Percentiles rank a stretch among this genome's conserved stretches.
Evolutionary conservation across 2,113 vertebrate genomes (phyloP).

Genomic region (Hydrochoerus hydrochaeris): DNA sequence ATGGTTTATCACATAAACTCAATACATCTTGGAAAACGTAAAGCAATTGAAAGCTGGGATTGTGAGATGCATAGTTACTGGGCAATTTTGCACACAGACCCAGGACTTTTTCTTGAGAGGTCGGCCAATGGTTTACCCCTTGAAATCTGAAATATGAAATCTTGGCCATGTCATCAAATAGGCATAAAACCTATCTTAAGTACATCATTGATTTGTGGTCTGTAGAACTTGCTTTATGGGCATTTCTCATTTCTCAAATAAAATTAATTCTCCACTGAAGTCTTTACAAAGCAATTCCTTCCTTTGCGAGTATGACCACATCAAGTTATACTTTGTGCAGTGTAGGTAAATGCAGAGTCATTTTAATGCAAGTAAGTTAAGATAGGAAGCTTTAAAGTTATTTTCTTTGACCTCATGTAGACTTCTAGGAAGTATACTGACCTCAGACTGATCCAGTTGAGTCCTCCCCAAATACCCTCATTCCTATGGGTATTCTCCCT

Average conservation of each 20-base stretch:
- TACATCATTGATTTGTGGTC: constrained; percentile 40
- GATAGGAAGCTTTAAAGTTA: neutral
- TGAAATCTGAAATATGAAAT: constrained; percentile 59
- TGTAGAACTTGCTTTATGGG: constrained; percentile 18
- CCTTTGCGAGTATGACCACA: neutral
- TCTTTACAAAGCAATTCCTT: constrained; percentile 1
- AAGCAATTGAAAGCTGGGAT: neutral
- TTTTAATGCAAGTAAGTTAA: constrained; percentile 7
- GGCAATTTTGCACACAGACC: neutral
- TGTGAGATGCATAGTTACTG: neutral
- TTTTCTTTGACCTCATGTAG: constrained; percentile 14
- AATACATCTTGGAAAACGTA: neutral
- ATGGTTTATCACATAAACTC: neutral
- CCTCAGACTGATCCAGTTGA: constrained; percentile 44
- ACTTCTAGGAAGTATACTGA: constrained; percentile 66
- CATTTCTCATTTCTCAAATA: constrained; percentile 6
- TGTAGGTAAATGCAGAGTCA: neutral
- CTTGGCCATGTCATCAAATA: constrained; percentile 49
- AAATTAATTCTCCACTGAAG: constrained; percentile 14
- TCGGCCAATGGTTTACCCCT: constrained; percentile 6
- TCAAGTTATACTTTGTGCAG: neutral
- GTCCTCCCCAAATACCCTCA: constrained; percentile 30
- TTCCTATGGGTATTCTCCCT: constrained; percentile 46
- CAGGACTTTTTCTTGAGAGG: constrained; percentile 1
- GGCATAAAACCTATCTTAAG: constrained; percentile 63